phyloP scores from a whole-genome alignment of 1,140 invertebrate species.

The Steinernema feltiae region DNA sequence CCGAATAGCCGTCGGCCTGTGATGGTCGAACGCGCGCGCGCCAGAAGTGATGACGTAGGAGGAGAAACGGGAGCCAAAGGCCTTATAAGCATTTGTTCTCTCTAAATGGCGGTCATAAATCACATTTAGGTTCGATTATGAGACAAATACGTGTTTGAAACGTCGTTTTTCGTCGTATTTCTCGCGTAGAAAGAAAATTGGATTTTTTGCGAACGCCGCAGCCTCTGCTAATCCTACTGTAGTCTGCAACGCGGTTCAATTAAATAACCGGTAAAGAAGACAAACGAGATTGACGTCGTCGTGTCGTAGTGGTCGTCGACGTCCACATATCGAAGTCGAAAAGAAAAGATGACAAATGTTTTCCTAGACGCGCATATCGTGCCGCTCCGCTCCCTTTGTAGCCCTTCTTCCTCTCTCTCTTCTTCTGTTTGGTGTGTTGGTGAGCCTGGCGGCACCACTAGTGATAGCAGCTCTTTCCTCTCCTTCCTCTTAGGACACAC shows the following conservation, averaged over 20 bases:
- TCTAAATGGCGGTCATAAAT: not conserved
- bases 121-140: slow-evolving; percentile 11
- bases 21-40: not conserved
- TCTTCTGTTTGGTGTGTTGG: not conserved
- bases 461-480: not conserved
- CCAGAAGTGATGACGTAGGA: not conserved
- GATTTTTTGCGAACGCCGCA: too few species aligned
- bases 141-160: not conserved
- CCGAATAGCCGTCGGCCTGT: not conserved
- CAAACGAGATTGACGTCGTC: too few species aligned
- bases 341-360: not conserved
- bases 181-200: too few species aligned
- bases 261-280: too few species aligned
- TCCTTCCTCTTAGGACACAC: not conserved
- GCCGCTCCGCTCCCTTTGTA: not conserved
- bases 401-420: not conserved
- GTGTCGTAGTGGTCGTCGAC: too few species aligned
- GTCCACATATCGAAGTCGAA: too few species aligned
- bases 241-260: too few species aligned
- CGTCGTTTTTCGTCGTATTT: not conserved
- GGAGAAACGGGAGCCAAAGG: not conserved
- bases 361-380: not conserved
- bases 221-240: too few species aligned
- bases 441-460: too few species aligned
- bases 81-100: slow-evolving; percentile 4